These are phyloP conservation scores for Callipepla californica DNA, from an alignment of 2,113 vertebrate genomes.

Conservation along the genomic window DNA sequence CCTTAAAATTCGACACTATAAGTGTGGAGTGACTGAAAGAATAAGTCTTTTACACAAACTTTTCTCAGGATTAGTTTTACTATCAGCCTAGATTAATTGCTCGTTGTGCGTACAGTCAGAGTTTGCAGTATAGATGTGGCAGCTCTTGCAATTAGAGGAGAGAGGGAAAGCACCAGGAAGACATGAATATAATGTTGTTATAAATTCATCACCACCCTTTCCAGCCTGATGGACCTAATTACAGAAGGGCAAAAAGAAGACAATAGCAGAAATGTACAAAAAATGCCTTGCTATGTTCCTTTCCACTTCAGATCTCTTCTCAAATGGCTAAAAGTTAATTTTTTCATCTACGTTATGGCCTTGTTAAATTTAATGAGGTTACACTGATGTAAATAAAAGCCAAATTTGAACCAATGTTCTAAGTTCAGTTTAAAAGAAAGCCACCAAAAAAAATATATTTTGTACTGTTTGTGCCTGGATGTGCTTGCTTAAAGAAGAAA, in stretches of 20 bases:
- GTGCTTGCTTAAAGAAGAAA: not conserved
- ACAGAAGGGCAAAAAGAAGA: not conserved
- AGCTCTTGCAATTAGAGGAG: not conserved
- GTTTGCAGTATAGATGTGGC: not conserved
- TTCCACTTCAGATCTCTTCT: not conserved
- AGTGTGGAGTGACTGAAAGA: accelerated
- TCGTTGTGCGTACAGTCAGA: not conserved
- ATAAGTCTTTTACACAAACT: not conserved
- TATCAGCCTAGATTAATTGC: not conserved
- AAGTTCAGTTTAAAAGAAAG: not conserved
- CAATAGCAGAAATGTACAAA: not conserved
- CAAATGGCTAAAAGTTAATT: not conserved
- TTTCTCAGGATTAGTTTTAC: not conserved
- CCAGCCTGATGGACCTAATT: not conserved
- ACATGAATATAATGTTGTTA: not conserved
- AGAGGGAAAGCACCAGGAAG: not conserved
- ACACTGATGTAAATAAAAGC: not conserved
- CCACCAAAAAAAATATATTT: not conserved
- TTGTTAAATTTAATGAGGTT: not conserved
- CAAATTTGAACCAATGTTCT: not conserved
- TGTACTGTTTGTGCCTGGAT: not conserved
- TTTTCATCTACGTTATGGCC: not conserved
- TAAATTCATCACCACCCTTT: not conserved
- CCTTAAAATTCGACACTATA: not conserved
- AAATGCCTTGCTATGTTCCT: not conserved